These are phyloP conservation scores for Sesia apiformis DNA, from an alignment of 2,888 invertebrate species.

Conservation along the genomic window DNA sequence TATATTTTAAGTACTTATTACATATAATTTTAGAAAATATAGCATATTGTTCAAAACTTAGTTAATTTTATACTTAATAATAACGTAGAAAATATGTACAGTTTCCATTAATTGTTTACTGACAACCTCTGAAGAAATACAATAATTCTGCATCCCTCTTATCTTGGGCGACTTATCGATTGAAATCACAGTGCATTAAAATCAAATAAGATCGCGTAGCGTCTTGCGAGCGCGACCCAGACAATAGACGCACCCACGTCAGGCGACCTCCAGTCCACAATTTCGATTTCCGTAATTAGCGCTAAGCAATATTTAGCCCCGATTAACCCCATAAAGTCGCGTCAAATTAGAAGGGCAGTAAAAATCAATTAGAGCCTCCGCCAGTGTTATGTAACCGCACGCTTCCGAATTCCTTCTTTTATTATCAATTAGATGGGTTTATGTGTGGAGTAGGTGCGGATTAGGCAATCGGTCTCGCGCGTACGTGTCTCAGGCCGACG, in stretches of 20 bases:
- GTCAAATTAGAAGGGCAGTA: constrained; percentile 59
- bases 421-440: constrained; percentile 74
- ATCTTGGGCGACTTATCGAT: constrained; percentile 16
- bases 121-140: too few relatives aligned
- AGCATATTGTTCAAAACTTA: too few relatives aligned
- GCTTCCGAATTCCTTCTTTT: constrained; percentile 64
- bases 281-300: constrained; percentile 34
- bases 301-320: constrained; percentile 54
- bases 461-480: constrained; percentile 53
- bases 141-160: constrained; percentile 8
- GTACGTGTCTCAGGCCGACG: constrained; percentile 58
- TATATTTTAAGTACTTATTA: too few relatives aligned
- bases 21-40: too few relatives aligned
- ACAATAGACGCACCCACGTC: not conserved
- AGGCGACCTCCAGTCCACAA: not conserved
- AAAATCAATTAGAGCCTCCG: constrained; percentile 64
- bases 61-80: too few relatives aligned
- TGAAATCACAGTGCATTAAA: constrained; percentile 8
- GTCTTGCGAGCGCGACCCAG: not conserved
- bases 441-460: constrained; percentile 67
- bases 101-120: too few relatives aligned
- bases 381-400: constrained; percentile 59
- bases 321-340: constrained; percentile 51
- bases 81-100: too few relatives aligned
- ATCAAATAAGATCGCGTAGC: constrained; percentile 1